A percentile compares a stretch with the other conserved stretches of the same genome.
These are phyloP conservation scores for Clarias gariepinus DNA, from an alignment of 2,113 vertebrate genomes.

Conservation along the genomic window DNA sequence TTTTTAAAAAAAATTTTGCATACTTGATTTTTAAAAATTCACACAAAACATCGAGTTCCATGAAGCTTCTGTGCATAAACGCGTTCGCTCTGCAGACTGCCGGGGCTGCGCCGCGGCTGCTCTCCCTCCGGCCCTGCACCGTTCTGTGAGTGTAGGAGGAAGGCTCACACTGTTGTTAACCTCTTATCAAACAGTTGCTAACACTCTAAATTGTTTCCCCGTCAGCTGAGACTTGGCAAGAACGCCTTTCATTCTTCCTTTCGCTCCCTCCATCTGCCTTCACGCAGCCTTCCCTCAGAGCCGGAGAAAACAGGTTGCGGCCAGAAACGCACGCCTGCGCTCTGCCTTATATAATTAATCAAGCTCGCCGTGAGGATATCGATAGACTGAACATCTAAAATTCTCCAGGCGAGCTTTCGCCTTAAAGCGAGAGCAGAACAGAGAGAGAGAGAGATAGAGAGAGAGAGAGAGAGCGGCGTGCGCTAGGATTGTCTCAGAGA, in stretches of 20 bases:
- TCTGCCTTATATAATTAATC: constrained; percentile 55
- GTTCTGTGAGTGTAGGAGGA: constrained; percentile 40
- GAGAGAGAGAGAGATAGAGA: constrained; percentile 36
- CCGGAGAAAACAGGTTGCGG: constrained; percentile 49
- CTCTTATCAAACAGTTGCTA: constrained; percentile 51
- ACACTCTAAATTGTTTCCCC: constrained; percentile 53
- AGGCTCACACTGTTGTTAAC: constrained; percentile 56
- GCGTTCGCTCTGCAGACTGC: constrained; percentile 34
- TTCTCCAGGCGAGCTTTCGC: constrained; percentile 46
- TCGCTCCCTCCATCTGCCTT: constrained; percentile 53
- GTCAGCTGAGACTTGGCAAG: constrained; percentile 54
- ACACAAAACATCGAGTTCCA: constrained; percentile 19
- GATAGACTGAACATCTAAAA: constrained; percentile 45
- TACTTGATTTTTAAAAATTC: constrained; percentile 4
- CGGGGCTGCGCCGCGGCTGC: constrained; percentile 26
- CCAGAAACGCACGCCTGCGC: constrained; percentile 43
- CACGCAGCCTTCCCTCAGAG: constrained; percentile 46
- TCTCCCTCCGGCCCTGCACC: constrained; percentile 40
- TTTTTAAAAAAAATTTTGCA: too few species aligned
- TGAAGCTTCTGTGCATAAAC: constrained; percentile 39
- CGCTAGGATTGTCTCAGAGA: constrained; percentile 33
- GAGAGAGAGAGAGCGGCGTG: constrained; percentile 9
- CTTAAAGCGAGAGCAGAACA: constrained; percentile 39
- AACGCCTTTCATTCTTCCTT: constrained; percentile 49
- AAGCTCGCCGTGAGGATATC: constrained; percentile 46